Conservation (phyloP, 2,888 invertebrate species). For the Microctonus aethiopoides region DNA sequence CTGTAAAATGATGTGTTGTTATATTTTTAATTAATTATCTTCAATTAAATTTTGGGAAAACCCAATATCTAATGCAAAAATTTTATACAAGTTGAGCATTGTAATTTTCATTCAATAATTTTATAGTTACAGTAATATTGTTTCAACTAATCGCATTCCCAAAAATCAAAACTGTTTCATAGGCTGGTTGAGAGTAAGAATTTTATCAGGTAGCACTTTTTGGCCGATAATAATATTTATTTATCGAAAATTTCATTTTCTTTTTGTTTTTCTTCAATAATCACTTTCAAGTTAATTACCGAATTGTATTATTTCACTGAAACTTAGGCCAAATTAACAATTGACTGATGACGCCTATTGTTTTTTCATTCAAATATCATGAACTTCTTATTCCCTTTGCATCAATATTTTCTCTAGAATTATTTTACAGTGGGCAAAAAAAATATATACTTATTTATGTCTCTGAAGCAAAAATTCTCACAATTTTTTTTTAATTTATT, state of each 20-base stretch:
- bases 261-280: not conserved
- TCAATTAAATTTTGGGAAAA: not conserved
- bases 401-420: not conserved
- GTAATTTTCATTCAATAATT: not conserved
- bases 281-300: not conserved
- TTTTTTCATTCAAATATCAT: not conserved
- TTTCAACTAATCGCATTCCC: not conserved
- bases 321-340: not conserved
- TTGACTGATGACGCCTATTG: not conserved
- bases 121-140: not conserved
- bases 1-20: too few species aligned
- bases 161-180: not conserved
- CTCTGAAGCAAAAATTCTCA: not conserved
- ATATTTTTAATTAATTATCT: not conserved
- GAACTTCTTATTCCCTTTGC: not conserved
- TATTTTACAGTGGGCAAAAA: slow-evolving; percentile 3
- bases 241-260: not conserved
- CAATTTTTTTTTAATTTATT: not conserved
- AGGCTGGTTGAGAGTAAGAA: not conserved
- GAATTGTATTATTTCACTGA: not conserved
- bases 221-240: not conserved
- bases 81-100: not conserved
- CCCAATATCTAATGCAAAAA: not conserved
- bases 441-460: slow-evolving; percentile 15
- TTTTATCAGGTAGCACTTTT: not conserved